Conservation (phyloP, 2,113 vertebrate genomes). For the Psittacula cyanocephala region DNA sequence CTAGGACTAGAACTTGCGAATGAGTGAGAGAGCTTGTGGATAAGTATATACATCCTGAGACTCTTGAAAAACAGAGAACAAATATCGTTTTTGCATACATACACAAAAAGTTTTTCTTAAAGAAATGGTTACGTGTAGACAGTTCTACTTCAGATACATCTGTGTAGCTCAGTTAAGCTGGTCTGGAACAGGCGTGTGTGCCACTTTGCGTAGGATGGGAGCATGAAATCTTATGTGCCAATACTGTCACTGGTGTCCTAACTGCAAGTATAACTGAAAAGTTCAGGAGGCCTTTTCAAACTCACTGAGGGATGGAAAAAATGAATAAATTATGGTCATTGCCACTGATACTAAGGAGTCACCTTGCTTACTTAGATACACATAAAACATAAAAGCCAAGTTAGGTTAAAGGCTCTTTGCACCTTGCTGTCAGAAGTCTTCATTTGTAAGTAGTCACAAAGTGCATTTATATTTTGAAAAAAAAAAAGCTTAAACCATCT, state of each 20-base stretch:
- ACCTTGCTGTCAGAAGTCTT: not conserved
- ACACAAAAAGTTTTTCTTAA: not conserved
- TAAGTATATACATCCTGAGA: not conserved
- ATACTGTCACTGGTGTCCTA: not conserved
- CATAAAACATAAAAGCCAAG: not conserved
- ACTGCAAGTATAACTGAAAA: not conserved
- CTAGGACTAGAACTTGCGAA: not conserved
- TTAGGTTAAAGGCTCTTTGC: not conserved
- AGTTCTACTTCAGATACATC: not conserved
- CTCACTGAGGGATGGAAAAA: not conserved
- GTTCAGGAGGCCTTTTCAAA: not conserved
- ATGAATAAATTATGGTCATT: not conserved
- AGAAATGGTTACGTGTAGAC: not conserved
- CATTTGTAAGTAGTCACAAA: not conserved
- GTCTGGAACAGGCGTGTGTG: not conserved
- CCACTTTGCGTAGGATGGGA: not conserved
- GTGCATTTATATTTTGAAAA: not conserved
- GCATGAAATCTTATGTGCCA: not conserved
- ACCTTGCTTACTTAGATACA: not conserved
- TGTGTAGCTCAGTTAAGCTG: not conserved
- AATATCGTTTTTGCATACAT: not conserved
- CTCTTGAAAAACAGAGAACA: not conserved
- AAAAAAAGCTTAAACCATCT: not conserved
- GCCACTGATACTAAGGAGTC: not conserved
- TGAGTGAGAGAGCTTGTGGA: not conserved